These are phyloP conservation scores for Syngnathus rostellatus DNA, from an alignment of 2,797 vertebrate genomes.

Conservation along the genomic window DNA sequence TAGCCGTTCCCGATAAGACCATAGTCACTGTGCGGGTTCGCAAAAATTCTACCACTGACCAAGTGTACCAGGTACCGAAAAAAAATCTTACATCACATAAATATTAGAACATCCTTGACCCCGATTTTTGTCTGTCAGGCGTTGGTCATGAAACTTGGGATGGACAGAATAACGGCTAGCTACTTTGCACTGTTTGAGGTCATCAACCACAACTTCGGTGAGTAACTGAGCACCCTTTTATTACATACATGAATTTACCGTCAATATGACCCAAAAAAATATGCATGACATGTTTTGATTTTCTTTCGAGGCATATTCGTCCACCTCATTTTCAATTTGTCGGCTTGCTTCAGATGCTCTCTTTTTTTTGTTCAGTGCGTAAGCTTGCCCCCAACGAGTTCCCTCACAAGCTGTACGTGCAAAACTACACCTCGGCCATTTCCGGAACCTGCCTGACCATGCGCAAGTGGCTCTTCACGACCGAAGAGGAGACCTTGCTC, in stretches of 20 bases:
- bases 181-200: constrained; percentile 98
- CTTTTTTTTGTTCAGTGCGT: constrained; percentile 68
- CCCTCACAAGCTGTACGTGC: constrained; percentile 94
- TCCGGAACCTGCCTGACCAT: constrained; percentile 91
- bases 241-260: no score
- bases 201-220: constrained; percentile 96
- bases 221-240: constrained; percentile 40
- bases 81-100: background rate
- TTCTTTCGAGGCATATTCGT: background rate
- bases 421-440: constrained; percentile 96
- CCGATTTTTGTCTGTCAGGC: constrained; percentile 63
- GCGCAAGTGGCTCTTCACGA: constrained; percentile 94
- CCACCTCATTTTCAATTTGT: background rate
- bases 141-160: constrained; percentile 83
- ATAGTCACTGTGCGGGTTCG: constrained; percentile 84
- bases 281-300: no score
- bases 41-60: constrained; percentile 95
- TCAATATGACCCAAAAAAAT: no score
- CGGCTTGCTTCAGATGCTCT: background rate
- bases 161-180: constrained; percentile 92
- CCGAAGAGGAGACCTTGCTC: constrained; percentile 87
- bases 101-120: background rate
- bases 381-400: constrained; percentile 95
- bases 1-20: constrained; percentile 85
- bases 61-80: constrained; percentile 89